Percentiles rank a stretch among this genome's conserved stretches.
Conservation (phyloP, 2,797 vertebrate genomes). For the Monodelphis domestica region DNA sequence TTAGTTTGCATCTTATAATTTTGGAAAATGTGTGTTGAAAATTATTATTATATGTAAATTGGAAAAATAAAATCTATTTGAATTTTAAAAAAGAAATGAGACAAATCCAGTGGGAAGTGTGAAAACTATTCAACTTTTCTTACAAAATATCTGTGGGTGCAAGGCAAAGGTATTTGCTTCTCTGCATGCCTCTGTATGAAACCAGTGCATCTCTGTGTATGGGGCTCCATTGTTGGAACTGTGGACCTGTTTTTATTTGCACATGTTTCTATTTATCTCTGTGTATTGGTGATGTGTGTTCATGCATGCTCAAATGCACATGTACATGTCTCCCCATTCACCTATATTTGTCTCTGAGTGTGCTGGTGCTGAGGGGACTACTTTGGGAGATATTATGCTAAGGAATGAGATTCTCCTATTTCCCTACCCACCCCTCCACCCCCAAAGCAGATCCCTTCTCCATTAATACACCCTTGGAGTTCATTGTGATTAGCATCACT, state of each 20-base stretch:
- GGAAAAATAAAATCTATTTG: no score
- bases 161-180: not conserved
- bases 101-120: conserved; percentile 12
- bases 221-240: not conserved
- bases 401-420: conserved; percentile 75
- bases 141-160: not conserved
- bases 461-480: conserved; percentile 81
- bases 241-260: not conserved
- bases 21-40: no score
- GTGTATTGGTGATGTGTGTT: not conserved
- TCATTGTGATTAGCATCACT: conserved; percentile 80
- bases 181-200: not conserved
- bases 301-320: not conserved
- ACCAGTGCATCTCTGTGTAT: not conserved
- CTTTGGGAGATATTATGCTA: conserved; percentile 67
- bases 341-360: not conserved
- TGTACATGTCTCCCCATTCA: not conserved
- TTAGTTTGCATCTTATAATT: no score
- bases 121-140: conserved; percentile 15
- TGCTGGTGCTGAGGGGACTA: not conserved
- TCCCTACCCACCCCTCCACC: conserved; percentile 1
- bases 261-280: not conserved
- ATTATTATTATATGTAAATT: no score
- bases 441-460: conserved; percentile 79
- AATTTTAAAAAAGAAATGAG: no score